A percentile compares a stretch with the other conserved stretches of the same genome.
These are phyloP conservation scores for Micoletzkya japonica DNA, from an alignment of 2,888 invertebrate species.

Conservation along the genomic window DNA sequence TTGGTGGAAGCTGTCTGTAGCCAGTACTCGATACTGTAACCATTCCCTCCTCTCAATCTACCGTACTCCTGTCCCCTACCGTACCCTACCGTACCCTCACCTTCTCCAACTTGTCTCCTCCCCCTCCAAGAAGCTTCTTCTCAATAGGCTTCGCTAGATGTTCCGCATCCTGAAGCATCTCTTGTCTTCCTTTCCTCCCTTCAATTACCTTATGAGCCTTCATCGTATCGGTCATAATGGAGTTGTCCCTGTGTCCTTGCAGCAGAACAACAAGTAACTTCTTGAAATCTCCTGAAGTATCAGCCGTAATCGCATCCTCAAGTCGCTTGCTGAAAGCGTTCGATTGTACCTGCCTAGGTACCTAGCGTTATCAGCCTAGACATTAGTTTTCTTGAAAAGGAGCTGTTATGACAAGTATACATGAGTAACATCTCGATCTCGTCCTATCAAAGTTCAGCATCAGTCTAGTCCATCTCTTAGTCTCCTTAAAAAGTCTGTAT, in stretches of 20 bases:
- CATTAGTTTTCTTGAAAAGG: not conserved
- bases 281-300: slow-evolving; percentile 27
- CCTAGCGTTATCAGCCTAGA: not conserved
- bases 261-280: slow-evolving; percentile 9
- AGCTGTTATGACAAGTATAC: too few relatives aligned
- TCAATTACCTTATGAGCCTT: not conserved
- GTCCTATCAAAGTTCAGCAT: too few relatives aligned
- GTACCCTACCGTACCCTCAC: not conserved
- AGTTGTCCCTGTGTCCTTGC: slow-evolving; percentile 15
- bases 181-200: not conserved
- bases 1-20: not conserved
- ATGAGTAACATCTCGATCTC: too few relatives aligned
- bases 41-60: not conserved
- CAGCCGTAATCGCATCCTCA: slow-evolving; percentile 34
- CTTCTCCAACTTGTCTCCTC: slow-evolving; percentile 4
- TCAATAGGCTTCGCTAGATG: slow-evolving; percentile 6
- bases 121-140: slow-evolving; percentile 8
- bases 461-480: not conserved
- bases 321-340: slow-evolving; percentile 32
- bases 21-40: slow-evolving; percentile 10
- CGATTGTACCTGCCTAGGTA: not conserved
- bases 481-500: not conserved
- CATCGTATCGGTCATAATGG: not conserved
- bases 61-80: not conserved
- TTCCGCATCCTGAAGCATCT: slow-evolving; percentile 2